These are phyloP conservation scores for Planococcus citri DNA, from an alignment of 1,140 invertebrate species.

Conservation along the genomic window DNA sequence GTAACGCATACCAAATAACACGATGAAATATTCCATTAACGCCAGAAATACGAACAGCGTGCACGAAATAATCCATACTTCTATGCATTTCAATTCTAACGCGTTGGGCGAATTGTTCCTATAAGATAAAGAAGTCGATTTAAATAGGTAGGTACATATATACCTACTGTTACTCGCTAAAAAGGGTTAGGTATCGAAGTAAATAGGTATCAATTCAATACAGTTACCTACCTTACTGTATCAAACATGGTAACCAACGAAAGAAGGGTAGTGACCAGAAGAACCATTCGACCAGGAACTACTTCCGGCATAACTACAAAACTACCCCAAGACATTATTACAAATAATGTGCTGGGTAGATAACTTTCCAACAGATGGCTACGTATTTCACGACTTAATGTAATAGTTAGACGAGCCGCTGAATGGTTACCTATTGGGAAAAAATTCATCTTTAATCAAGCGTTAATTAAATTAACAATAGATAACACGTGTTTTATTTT, in stretches of 20 bases:
- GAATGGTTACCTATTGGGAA: slow-evolving; percentile 45
- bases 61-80: slow-evolving; percentile 58
- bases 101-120: slow-evolving; percentile 48
- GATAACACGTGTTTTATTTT: neutral
- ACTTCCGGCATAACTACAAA: slow-evolving; percentile 50
- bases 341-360: slow-evolving; percentile 46
- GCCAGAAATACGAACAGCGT: slow-evolving; percentile 57
- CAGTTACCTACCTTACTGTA: slow-evolving; percentile 48
- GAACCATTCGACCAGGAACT: slow-evolving; percentile 44
- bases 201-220: neutral
- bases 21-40: slow-evolving; percentile 56
- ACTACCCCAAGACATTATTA: slow-evolving; percentile 51
- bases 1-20: slow-evolving; percentile 47
- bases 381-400: slow-evolving; percentile 42
- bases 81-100: slow-evolving; percentile 52
- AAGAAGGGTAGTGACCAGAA: slow-evolving; percentile 46
- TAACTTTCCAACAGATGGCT: slow-evolving; percentile 49
- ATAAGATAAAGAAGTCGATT: slow-evolving; percentile 26
- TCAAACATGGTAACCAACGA: slow-evolving; percentile 50
- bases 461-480: slow-evolving; percentile 14
- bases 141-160: neutral
- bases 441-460: slow-evolving; percentile 22
- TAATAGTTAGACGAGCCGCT: slow-evolving; percentile 42
- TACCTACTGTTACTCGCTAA: too few relatives aligned
- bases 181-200: neutral